Percentiles rank a stretch among this genome's conserved stretches.
Evolutionary conservation across 2,797 vertebrate genomes (phyloP).

Genomic region (Phoebastria nigripes): DNA sequence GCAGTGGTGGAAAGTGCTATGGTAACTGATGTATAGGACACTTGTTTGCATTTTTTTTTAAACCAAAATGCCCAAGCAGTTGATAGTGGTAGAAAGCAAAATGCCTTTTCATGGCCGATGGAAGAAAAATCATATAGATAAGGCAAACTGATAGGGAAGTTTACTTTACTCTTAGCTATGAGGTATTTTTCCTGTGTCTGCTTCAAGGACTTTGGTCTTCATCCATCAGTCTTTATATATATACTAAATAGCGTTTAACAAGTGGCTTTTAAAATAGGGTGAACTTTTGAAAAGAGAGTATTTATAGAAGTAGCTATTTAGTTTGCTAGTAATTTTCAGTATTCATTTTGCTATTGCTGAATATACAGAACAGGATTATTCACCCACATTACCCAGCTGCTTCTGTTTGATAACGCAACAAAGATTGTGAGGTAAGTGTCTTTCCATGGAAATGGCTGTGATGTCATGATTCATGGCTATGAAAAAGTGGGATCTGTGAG

Average conservation of each 20-base stretch:
- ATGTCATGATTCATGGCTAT: slow-evolving; percentile 18
- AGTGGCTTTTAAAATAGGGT: slow-evolving; percentile 58
- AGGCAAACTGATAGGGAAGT: background rate
- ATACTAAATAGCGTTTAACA: slow-evolving; percentile 53
- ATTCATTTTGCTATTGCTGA: slow-evolving; percentile 62
- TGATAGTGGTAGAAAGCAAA: background rate
- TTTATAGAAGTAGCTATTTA: slow-evolving; percentile 68
- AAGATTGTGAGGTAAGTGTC: slow-evolving; percentile 25
- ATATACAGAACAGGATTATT: slow-evolving; percentile 55
- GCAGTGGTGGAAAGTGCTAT: background rate
- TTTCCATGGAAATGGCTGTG: slow-evolving; percentile 26
- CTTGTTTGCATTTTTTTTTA: background rate
- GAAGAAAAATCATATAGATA: background rate
- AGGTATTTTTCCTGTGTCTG: slow-evolving; percentile 13
- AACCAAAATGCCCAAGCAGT: background rate
- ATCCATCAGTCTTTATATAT: slow-evolving; percentile 38
- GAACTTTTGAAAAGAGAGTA: slow-evolving; percentile 43
- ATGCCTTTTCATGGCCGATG: background rate
- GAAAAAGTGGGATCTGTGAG: background rate
- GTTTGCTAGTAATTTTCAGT: slow-evolving; percentile 57
- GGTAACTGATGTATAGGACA: background rate
- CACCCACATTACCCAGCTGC: slow-evolving; percentile 61
- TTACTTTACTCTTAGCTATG: background rate
- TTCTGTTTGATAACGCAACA: slow-evolving; percentile 45
- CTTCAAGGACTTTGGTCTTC: slow-evolving; percentile 45